These are phyloP conservation scores for Synergus gifuensis DNA, from an alignment of 2,888 invertebrate genomes.

Conservation along the genomic window DNA sequence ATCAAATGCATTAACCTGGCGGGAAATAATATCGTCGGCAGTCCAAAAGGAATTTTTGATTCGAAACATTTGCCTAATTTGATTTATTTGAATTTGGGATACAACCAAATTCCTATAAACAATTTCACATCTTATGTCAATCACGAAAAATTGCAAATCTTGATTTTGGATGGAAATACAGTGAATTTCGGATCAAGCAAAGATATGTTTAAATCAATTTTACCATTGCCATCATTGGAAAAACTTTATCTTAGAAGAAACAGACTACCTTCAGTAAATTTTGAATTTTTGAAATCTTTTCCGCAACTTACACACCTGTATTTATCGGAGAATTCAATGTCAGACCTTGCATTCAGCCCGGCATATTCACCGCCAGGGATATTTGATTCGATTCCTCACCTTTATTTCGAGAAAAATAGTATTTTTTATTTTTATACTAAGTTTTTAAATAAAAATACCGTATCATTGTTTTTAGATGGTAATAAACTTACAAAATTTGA, in stretches of 20 bases:
- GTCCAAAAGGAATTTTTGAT: background rate
- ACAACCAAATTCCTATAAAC: background rate
- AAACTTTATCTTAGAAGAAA: background rate
- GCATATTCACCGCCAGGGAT: background rate
- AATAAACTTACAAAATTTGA: background rate
- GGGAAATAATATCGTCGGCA: background rate
- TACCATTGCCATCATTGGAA: background rate
- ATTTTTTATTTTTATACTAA: background rate
- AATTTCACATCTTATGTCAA: background rate
- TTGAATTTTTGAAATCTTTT: background rate
- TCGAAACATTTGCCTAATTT: background rate
- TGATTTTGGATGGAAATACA: background rate
- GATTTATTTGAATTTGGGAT: background rate
- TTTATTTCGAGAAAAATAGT: slow-evolving; percentile 1
- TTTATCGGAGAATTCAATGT: background rate
- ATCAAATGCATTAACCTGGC: background rate
- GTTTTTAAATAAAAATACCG: background rate
- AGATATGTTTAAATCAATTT: slow-evolving; percentile 2
- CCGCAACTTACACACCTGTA: slow-evolving; percentile 1
- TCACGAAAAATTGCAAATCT: background rate
- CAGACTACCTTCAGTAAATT: background rate
- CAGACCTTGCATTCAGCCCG: background rate
- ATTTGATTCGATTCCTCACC: slow-evolving; percentile 2
- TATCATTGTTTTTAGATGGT: background rate
- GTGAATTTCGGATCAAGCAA: background rate